Base-by-base conservation (phyloP, 2,113 vertebrate species). In the Emydocephalus ijimae region DNA sequence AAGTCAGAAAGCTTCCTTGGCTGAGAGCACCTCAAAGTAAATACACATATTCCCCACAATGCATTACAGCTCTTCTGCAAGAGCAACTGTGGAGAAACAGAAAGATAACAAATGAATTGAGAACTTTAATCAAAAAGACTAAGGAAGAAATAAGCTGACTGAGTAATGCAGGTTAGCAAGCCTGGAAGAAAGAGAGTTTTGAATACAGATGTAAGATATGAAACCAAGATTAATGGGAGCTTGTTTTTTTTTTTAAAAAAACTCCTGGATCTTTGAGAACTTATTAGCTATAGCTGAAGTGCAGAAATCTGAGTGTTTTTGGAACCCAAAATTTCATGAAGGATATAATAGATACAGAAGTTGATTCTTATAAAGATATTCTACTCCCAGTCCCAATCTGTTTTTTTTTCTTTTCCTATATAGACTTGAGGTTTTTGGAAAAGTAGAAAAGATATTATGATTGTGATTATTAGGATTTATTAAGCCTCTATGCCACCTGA, bases 121-220 rank as follows among this genome's bases (percentile, higher is more conserved):
- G 92, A 97, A 96, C 95, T 97, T 97, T 96, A 97, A 96, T 97
- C 96, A 96, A 97, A 97, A 97, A 96, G 93, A 96, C 95, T 96
- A 95, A 96, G 96, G 96, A 96, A 96, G 95, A 95, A 96, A 96
- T 96, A 97, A 97, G 96, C 94, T 96, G 96, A 96, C 94, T 57
- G 9, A 95, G 94, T 94, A 87, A 57, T 89, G 94, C 94, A 94
- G 95, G 96, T 97, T 96, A 97, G 96, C 95, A 97, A 97, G 96
- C 93, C 96, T 96, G 96, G 95, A 96, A 97, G 94, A 97, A 97
- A 96, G 95, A 91, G 95, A 95, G 93, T 97, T 92, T 96, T 97
- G 96, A 96, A 97, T 97, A 96, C 95, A 96, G 96, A 96, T 97
- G 95, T 95, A 95, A 96, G 95, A 95, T 96, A 94, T 96, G 94